Base-by-base conservation (phyloP, 2,797 vertebrate genomes). In the Girardinus metallicus region DNA sequence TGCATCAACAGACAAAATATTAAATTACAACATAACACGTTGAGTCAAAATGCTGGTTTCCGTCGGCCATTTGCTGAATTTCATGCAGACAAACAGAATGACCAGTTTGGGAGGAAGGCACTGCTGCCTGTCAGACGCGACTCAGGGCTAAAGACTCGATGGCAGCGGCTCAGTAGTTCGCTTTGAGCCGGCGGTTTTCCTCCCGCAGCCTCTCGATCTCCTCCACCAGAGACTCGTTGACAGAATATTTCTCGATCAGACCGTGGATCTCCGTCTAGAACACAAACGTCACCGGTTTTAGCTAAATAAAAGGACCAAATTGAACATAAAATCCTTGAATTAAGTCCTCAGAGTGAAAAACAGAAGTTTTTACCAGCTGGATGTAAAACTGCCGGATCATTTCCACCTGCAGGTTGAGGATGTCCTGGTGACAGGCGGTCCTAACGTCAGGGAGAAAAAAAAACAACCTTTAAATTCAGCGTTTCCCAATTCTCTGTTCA, bases 351-450 rank as follows among this genome's bases (percentile, higher is more conserved):
- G 26, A 44, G 26, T 44, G 68, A 34, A 31, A 72, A 15, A 21
- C 16, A 21, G 29, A 29, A 39, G 73, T 41, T 3, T 4, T 1
- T 96, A 99, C 99, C 97, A 98, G 86, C 86, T 99, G 98, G 91
- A 99, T 95, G 91, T 98, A 99, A 91, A 99, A 99, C 90, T 99
- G 99, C 60, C 97, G 97, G 79, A 99, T 96, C 98, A 99, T 99
- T 93, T 99, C 99, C 83, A 99, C 96, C 95, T 99, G 99, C 60
- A 99, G 96, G 95, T 99, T 99, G 87, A 99, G 95, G 78, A 99
- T 96, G 90, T 99, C 99, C 88, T 96, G 94, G 91, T 99, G 98
- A 82, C 97, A 99, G 0, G 96, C 88, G 86, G 99, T 97, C 89
- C 98, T 99, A 92, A 75, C 2, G 80, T 90, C 23, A 4, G 12